Base-by-base conservation (phyloP, 2,113 vertebrate species). In the Corythoichthys intestinalis region DNA sequence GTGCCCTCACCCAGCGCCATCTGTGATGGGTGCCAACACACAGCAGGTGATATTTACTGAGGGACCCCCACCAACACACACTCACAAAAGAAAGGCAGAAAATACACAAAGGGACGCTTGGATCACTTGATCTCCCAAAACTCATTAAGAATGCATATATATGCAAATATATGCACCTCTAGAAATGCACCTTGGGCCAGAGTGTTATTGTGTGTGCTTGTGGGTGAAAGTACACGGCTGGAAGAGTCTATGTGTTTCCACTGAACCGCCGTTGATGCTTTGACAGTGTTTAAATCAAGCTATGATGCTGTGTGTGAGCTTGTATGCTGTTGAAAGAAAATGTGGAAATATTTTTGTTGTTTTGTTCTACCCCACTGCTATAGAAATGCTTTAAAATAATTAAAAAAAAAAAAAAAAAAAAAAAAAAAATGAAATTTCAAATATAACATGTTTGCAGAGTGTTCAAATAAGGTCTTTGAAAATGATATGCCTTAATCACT, bases 151-250 rank as follows among this genome's bases (percentile, higher is more conserved):
- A 90, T 92, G 89, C 78, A 92, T 87, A 91, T 88, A 70, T 85
- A 91, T 91, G 87, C 85, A 90, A 90, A 92, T 90, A 70, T 89
- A 91, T 92, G 87, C 90, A 92, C 90, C 88, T 91, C 86, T 87
- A 89, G 86, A 90, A 90, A 87, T 90, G 85, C 86, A 91, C 89
- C 85, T 89, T 89, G 86, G 91, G 90, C 90, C 87, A 90, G 67
- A 84, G 80, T 83, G 90, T 79, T 83, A 66, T 76, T 74, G 72
- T 74, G 62, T 62, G 65, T 69, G 41, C 81, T 67, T 80, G 70
- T 67, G 73, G 58, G 68, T 74, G 62, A 83, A 76, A 79, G 75
- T 75, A 72, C 75, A 80, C 58, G 41, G 72, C 73, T 79, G 71
- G 69, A 69, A 13, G 6, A 58, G 73, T 58, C 69, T 73, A 72